Evolutionary conservation across 2,113 vertebrate species (phyloP).

Genomic region (Aramus guarauna): DNA sequence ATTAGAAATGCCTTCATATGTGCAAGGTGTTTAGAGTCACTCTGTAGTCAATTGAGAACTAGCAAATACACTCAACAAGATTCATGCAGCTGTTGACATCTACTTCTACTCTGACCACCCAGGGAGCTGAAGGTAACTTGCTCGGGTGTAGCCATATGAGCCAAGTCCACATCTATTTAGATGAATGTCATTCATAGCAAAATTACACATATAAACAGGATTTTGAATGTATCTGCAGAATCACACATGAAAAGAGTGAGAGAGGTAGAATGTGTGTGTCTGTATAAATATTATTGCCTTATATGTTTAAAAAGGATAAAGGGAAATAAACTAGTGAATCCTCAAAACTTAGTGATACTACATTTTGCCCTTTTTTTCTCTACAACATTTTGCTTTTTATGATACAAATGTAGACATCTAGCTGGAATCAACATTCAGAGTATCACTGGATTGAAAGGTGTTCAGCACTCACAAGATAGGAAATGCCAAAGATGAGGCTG

Average conservation of each 20-base stretch:
- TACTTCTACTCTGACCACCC: neutral
- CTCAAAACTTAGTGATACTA: neutral
- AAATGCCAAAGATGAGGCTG: neutral
- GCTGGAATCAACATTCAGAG: neutral
- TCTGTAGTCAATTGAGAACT: neutral
- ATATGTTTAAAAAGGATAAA: neutral
- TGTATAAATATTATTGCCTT: neutral
- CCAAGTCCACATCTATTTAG: neutral
- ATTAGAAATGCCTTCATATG: neutral
- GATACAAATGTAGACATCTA: neutral
- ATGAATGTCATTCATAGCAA: neutral
- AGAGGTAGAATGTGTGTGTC: neutral
- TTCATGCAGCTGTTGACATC: neutral
- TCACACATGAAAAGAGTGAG: neutral
- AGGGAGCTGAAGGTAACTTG: neutral
- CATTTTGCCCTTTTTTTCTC: neutral
- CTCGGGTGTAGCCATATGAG: neutral
- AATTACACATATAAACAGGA: neutral
- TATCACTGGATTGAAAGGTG: neutral
- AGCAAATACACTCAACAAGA: neutral
- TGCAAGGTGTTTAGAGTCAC: neutral
- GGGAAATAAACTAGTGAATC: neutral
- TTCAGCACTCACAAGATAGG: neutral
- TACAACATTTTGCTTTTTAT: neutral
- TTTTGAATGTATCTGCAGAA: neutral